Base-by-base conservation (phyloP, 2,797 vertebrate species). In the Chrysolophus pictus region DNA sequence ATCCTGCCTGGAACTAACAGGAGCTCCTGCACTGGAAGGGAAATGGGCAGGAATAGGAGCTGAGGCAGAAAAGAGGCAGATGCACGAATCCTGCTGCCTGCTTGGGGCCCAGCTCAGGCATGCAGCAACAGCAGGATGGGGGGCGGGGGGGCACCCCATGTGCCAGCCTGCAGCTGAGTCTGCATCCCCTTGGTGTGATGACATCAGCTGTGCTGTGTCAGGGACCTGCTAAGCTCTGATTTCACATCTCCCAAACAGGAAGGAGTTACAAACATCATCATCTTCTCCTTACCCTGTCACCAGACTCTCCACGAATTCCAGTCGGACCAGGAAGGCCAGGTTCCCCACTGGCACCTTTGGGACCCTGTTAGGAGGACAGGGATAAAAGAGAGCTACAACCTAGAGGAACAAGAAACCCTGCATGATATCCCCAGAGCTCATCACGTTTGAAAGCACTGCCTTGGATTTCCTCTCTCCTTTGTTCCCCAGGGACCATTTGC, bases 301-400 rank as follows among this genome's bases (percentile, higher is more conserved):
- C 99, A 59, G 98, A 95, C 41, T 97, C 98, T 31, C 99, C 99
- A 63, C 99, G 98, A 94, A 99, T 97, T 94, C 99, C 99, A 7
- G 99, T 99, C 1, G 99, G 99, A n/a, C 99, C 99, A 2, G 99
- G 98, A 83, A 99, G 98, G 55, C 99, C 99, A 1, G 98, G 97
- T 79, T 99, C 99, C 4, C 99, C 99, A 12, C 98, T 83, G 80
- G 96, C 98, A 91, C 99, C 99, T 94, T 98, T 99, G 55, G 92
- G 96, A 46, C 99, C 99, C 99, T 99, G 95, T 35, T 24, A 58
- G 94, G 41, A 44, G 70, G 83, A 78, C 8, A 80, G 37, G 24
- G 14, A 37, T 33, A 51, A 67, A 24, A 47, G 28, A 10, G 2
- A 63, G 41, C 6, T 71, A 1, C 51, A 85, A 56, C 55, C 83